Evolutionary conservation across 2,113 vertebrate genomes (phyloP).

Genomic region (Vireo altiloquus): DNA sequence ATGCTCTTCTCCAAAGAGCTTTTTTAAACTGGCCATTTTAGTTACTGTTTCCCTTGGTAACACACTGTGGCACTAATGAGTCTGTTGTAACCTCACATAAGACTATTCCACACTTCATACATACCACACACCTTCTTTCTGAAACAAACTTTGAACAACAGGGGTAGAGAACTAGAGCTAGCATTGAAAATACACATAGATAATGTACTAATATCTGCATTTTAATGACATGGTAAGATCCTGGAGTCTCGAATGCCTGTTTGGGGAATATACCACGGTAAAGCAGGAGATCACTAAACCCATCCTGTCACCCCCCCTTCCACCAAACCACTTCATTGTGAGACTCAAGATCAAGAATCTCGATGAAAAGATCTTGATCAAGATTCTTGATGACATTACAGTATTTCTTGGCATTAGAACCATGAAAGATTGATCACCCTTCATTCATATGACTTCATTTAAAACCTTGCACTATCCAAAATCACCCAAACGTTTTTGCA

Average conservation of each 20-base stretch:
- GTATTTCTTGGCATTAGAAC: background rate
- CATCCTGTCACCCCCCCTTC: background rate
- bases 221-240: background rate
- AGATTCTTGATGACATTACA: background rate
- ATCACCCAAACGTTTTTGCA: background rate
- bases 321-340: background rate
- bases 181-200: background rate
- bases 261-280: background rate
- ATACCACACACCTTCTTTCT: background rate
- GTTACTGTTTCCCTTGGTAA: background rate
- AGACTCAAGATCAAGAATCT: background rate
- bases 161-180: background rate
- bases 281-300: background rate
- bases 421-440: background rate
- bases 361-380: background rate
- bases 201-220: background rate
- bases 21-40: background rate
- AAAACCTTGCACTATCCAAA: background rate
- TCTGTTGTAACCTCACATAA: background rate
- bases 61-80: background rate
- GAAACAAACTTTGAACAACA: background rate
- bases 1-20: background rate
- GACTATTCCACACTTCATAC: background rate
- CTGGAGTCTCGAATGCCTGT: background rate
- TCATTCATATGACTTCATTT: background rate